Conservation (phyloP, 2,888 invertebrate genomes). For the Octodonta nipae region DNA sequence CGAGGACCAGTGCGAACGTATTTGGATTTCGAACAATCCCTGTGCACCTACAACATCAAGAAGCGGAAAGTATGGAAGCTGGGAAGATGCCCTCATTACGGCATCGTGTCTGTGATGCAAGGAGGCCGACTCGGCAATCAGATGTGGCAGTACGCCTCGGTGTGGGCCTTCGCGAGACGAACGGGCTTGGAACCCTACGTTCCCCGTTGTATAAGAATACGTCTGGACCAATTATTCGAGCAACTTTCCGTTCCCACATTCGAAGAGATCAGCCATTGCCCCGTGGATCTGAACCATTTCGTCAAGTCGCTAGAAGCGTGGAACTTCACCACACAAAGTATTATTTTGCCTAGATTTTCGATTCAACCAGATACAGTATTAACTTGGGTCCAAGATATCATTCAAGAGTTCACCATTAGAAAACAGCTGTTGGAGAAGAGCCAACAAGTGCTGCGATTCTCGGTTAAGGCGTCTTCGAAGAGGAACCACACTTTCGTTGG, state of each 20-base stretch:
- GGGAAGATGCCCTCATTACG: slow-evolving; percentile 34
- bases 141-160: slow-evolving; percentile 41
- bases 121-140: slow-evolving; percentile 34
- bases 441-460: slow-evolving; percentile 23
- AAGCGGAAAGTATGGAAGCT: slow-evolving; percentile 31
- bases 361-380: slow-evolving; percentile 42
- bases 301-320: slow-evolving; percentile 40
- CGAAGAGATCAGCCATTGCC: slow-evolving; percentile 42
- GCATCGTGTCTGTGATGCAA: slow-evolving; percentile 37
- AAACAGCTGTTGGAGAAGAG: slow-evolving; percentile 37
- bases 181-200: slow-evolving; percentile 39
- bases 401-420: slow-evolving; percentile 43
- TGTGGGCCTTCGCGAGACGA: slow-evolving; percentile 37
- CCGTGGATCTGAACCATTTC: slow-evolving; percentile 36
- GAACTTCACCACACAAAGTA: slow-evolving; percentile 45
- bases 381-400: slow-evolving; percentile 43
- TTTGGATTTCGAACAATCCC: slow-evolving; percentile 41
- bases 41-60: slow-evolving; percentile 39
- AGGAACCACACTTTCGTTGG: slow-evolving; percentile 36
- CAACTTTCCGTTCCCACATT: slow-evolving; percentile 41
- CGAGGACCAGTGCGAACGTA: slow-evolving; percentile 36
- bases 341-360: slow-evolving; percentile 41
- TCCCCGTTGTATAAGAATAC: slow-evolving; percentile 38
- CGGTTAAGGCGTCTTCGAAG: slow-evolving; percentile 12
- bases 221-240: slow-evolving; percentile 42